Percentiles rank a stretch among this genome's conserved stretches.
These are phyloP conservation scores for Acholoe squamosa DNA, from an alignment of 2,888 invertebrate species.

Conservation along the genomic window DNA sequence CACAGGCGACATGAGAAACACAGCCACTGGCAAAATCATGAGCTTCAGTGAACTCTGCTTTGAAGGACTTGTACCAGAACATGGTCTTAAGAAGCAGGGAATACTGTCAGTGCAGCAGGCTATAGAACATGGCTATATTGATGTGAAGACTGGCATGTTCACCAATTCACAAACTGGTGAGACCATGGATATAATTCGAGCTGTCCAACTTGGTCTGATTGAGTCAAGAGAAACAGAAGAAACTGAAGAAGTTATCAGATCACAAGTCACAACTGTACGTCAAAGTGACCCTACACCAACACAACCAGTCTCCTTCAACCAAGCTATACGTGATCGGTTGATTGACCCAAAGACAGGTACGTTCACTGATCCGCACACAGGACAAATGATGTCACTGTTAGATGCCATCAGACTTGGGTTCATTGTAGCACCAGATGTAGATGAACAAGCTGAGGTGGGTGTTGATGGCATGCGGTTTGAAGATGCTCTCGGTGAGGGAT, in stretches of 20 bases:
- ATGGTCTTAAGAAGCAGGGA: constrained; percentile 87
- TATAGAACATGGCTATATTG: constrained; percentile 90
- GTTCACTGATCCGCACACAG: constrained; percentile 88
- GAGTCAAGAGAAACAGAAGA: constrained; percentile 34
- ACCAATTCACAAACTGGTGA: constrained; percentile 87
- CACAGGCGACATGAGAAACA: constrained; percentile 87
- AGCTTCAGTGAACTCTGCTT: constrained; percentile 90
- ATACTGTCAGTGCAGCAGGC: constrained; percentile 91
- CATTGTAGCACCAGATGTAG: constrained; percentile 66
- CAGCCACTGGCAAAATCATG: constrained; percentile 88
- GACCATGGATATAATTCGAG: constrained; percentile 65
- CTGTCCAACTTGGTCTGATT: constrained; percentile 66
- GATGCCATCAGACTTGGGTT: constrained; percentile 68
- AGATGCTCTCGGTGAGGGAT: constrained; percentile 70
- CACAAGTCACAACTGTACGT: background rate
- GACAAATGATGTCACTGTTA: constrained; percentile 67
- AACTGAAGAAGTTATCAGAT: constrained; percentile 16
- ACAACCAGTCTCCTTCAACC: constrained; percentile 88
- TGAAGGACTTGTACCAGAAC: constrained; percentile 83
- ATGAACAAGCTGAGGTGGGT: constrained; percentile 59
- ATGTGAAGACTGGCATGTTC: constrained; percentile 86
- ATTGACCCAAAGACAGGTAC: constrained; percentile 88
- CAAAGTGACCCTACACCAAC: constrained; percentile 26
- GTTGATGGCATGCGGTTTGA: constrained; percentile 71
- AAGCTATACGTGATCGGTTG: constrained; percentile 91